Evolutionary conservation across 2,888 invertebrate genomes (phyloP), one percentile per base, ranked within the genome.

Genomic region (Julus scandinavius): DNA sequence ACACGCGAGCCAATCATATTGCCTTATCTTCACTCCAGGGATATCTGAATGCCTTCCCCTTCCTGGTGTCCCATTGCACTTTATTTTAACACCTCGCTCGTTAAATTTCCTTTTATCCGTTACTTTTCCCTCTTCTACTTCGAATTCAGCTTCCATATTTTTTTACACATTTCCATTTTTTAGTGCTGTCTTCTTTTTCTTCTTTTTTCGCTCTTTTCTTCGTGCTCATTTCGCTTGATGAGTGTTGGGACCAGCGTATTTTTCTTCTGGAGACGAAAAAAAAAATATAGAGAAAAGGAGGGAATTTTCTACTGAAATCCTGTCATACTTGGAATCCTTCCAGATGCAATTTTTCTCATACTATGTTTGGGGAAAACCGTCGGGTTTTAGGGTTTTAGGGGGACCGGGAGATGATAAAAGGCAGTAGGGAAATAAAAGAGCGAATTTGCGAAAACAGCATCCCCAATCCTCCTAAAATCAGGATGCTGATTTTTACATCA

Each of bases 11-110:
- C 63, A 63, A n/a, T 63, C n/a, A 6, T 20, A 63, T 20, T 45
- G 45, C 45, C 54, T 54, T 17, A 54, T 5, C n/a, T 29, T 72
- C 29, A 72, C 72, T 29, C 72, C 29, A n/a, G 72, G 29, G 72
- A 11, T 11, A 29, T 2, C 29, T 29, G 72, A 29, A n/a, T 29
- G 72, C 72, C 29, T 29, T 29, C 29, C 72, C 29, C 72, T 29
- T n/a, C 72, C 29, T 29, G 72, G 72, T 72, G 72, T 72, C 72
- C 72, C 72, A 7, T 72, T 13, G 29, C 72, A 29, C 72, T 29
- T 72, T 72, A 72, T 72, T 72, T 72, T 72, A 72, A 72, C 72
- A 72, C 72, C 72, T 72, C 72, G 72, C 72, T 72, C 72, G 72
- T 72, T 72, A 72, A 72, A 72, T 72, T 72, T 29, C 72, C 29